Evolutionary conservation across 2,113 vertebrate genomes (phyloP).

Genomic region (Phalacrocorax carbo): DNA sequence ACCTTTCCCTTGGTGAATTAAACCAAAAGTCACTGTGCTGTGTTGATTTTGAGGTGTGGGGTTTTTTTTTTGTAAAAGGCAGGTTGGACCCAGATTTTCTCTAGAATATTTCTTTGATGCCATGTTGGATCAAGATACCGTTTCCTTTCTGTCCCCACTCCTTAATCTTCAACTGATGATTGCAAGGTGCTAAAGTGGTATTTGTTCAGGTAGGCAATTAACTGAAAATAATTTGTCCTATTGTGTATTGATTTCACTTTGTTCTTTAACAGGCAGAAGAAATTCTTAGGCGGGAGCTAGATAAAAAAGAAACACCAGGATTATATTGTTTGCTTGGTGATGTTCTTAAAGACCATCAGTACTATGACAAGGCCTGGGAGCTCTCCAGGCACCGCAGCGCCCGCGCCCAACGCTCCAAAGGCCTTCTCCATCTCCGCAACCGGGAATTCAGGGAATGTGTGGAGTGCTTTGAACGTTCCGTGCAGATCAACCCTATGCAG

Average conservation of each 20-base stretch:
- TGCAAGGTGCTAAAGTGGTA: not conserved
- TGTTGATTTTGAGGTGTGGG: not conserved
- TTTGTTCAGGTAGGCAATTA: not conserved
- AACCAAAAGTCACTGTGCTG: not conserved
- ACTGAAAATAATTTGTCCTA: not conserved
- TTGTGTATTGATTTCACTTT: not conserved
- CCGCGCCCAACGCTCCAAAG: constrained; percentile 92
- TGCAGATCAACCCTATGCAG: constrained; percentile 91
- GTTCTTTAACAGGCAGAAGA: constrained; percentile 85
- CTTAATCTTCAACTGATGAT: not conserved
- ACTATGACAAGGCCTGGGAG: constrained; percentile 93
- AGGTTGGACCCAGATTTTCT: not conserved
- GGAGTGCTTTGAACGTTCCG: constrained; percentile 88
- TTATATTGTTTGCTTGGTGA: constrained; percentile 94
- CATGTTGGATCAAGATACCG: not conserved
- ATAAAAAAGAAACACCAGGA: constrained; percentile 87
- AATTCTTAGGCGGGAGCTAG: constrained; percentile 86
- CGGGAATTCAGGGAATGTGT: constrained; percentile 84
- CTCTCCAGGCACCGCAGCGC: constrained; percentile 87
- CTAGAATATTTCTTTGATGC: not conserved
- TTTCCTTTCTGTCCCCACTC: not conserved
- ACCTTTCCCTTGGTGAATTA: not conserved
- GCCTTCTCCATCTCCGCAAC: constrained; percentile 87
- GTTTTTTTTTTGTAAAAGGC: not conserved
- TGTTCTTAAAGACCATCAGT: constrained; percentile 86